These are phyloP conservation scores for Morinoia aosen DNA, from an alignment of 2,888 invertebrate species.

Conservation along the genomic window DNA sequence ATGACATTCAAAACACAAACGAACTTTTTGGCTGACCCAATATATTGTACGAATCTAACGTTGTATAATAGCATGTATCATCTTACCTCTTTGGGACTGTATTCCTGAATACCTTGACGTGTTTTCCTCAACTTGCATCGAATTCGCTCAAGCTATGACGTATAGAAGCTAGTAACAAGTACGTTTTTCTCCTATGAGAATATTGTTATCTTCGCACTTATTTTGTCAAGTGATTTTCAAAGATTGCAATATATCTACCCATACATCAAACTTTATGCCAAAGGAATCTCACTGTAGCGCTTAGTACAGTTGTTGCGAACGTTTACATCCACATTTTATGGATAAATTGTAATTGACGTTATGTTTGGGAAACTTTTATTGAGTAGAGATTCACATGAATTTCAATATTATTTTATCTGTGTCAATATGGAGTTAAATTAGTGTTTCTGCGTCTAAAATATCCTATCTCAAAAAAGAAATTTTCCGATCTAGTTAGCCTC, in stretches of 20 bases:
- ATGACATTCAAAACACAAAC: no score
- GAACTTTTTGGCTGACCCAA: no score
- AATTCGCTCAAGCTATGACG: neutral
- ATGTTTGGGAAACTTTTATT: neutral
- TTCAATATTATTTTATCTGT: neutral
- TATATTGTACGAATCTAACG: neutral
- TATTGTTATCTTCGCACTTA: neutral
- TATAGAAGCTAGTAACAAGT: neutral
- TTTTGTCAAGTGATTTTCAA: neutral
- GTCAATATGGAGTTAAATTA: neutral
- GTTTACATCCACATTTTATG: neutral
- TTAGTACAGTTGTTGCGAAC: neutral
- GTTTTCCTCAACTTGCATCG: neutral
- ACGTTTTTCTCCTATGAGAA: neutral
- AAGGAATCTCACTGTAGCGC: slow-evolving; percentile 10
- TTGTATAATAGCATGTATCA: neutral
- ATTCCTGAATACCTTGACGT: neutral
- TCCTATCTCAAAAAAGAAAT: neutral
- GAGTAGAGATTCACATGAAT: neutral
- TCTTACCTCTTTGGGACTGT: neutral
- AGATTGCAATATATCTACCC: neutral
- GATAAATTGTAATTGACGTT: neutral
- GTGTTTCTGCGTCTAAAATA: neutral
- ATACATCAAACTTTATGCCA: slow-evolving; percentile 2
- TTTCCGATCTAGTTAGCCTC: neutral